Base-by-base conservation (phyloP, 2,888 invertebrate genomes). In the Epicampocera succincta region DNA sequence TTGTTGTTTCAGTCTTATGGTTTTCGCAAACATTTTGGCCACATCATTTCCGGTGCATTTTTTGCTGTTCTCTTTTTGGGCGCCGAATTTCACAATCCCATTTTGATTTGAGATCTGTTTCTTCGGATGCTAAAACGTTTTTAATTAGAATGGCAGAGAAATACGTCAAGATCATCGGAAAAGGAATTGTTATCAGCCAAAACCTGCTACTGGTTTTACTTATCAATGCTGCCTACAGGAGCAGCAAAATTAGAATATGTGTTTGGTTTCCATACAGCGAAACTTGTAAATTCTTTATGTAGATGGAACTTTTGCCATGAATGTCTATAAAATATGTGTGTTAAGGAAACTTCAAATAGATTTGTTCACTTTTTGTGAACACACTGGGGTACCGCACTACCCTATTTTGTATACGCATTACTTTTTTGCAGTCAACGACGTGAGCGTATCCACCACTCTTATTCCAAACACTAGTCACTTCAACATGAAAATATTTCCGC, bases 31-130 rank as follows among this genome's bases (percentile, higher is more conserved):
- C 33, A 1, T 33, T 33, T 33, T 33, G 13, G 25, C 56, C 56
- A 52, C 54, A 73, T 66, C 74, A 78, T 75, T 75, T 82, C 82
- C 82, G 78, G 81, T 78, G 74, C 12, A n/a, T 21, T 21, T 48
- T 9, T 42, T 61, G 21, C 73, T 73, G 69, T 68, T 81, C 58
- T 61, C 4, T 56, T 71, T 56, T 78, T 78, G 33, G 74, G 82
- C 82, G 82, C 78, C 82, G 52, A 75, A 75, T 56, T 78, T 78
- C 74, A 78, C 81, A 78, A 82, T 44, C 40, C 33, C 29, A 46
- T 42, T 74, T 78, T 69, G 81, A 78, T 78, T 66, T 56, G 42
- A 42, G 74, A 78, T 71, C 46, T 68, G 52, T 60, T 65, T 44
- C 1, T 12, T 19, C 42, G 42, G 21, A 6, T 44, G 38, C 25